Conservation (phyloP, 2,113 vertebrate species). For the Lepisosteus oculatus region DNA sequence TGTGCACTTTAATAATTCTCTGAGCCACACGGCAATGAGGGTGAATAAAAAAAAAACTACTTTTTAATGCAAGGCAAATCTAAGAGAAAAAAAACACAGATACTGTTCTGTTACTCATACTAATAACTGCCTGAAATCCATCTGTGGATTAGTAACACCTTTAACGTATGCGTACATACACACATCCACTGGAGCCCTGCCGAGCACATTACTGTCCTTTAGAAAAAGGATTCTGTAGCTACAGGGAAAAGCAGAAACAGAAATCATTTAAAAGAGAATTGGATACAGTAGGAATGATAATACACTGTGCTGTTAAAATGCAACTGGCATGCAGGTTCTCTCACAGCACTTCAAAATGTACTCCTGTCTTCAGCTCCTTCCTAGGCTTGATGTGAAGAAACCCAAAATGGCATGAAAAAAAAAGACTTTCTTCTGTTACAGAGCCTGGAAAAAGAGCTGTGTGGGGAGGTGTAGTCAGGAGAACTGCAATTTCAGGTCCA, state of each 20-base stretch:
- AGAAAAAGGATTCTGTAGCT: constrained; percentile 80
- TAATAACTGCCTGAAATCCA: too few species aligned
- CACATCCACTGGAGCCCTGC: constrained; percentile 62
- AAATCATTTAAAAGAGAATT: constrained; percentile 87
- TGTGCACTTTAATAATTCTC: constrained; percentile 76
- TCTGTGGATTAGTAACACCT: constrained; percentile 61
- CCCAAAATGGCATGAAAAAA: constrained; percentile 52
- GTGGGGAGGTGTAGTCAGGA: constrained; percentile 50
- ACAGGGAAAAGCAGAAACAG: constrained; percentile 74
- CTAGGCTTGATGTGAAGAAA: constrained; percentile 57
- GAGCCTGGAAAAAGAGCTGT: constrained; percentile 32
- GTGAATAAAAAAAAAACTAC: constrained; percentile 63
- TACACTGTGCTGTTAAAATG: constrained; percentile 83
- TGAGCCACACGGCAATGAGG: constrained; percentile 72
- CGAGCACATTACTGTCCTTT: constrained; percentile 71
- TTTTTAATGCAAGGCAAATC: constrained; percentile 30
- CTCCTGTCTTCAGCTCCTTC: constrained; percentile 79
- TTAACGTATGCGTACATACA: constrained; percentile 54
- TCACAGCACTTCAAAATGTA: constrained; percentile 72
- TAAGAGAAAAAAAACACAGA: constrained; percentile 20
- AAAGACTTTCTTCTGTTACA: constrained; percentile 63
- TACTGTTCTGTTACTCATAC: constrained; percentile 37
- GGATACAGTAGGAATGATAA: constrained; percentile 79
- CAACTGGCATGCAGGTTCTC: constrained; percentile 78
- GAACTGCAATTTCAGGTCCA: constrained; percentile 65